A percentile compares a stretch with the other conserved stretches of the same genome.
These are phyloP conservation scores for Lagocephalus sceleratus DNA, from an alignment of 2,797 vertebrate genomes.

Conservation along the genomic window DNA sequence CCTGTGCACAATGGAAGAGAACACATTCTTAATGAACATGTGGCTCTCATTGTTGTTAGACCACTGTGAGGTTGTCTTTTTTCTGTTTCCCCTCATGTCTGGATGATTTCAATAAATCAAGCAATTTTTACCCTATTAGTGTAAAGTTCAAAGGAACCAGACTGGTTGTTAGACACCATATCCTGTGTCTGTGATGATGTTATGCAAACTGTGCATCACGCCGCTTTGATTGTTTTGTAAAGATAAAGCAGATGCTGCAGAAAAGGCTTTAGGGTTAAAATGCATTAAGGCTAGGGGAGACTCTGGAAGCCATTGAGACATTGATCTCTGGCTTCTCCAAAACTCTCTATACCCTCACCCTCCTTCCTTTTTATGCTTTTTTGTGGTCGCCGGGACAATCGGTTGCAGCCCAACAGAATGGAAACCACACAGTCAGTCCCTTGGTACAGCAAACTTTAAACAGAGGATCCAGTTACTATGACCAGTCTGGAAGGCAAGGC, in stretches of 20 bases:
- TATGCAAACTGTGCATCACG: slow-evolving; percentile 36
- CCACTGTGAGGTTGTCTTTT: slow-evolving; percentile 39
- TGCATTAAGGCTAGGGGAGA: slow-evolving; percentile 40
- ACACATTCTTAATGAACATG: slow-evolving; percentile 43
- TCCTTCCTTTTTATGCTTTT: slow-evolving; percentile 64
- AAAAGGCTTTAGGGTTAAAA: slow-evolving; percentile 49
- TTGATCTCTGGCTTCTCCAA: slow-evolving; percentile 55
- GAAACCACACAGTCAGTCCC: slow-evolving; percentile 68
- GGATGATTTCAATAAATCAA: slow-evolving; percentile 49
- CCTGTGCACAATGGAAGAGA: slow-evolving; percentile 25
- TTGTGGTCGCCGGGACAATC: slow-evolving; percentile 76
- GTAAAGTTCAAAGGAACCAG: slow-evolving; percentile 38
- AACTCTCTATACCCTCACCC: slow-evolving; percentile 54
- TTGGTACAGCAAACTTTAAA: slow-evolving; percentile 70
- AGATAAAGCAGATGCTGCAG: slow-evolving; percentile 43
- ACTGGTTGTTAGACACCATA: slow-evolving; percentile 38
- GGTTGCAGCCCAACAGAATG: slow-evolving; percentile 71
- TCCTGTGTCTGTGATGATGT: slow-evolving; percentile 37
- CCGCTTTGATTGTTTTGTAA: slow-evolving; percentile 35
- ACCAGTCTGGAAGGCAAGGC: slow-evolving; percentile 51
- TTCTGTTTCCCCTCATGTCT: slow-evolving; percentile 53
- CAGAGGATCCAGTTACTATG: slow-evolving; percentile 70
- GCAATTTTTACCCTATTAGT: slow-evolving; percentile 30
- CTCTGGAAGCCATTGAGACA: slow-evolving; percentile 66
- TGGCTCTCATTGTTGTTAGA: slow-evolving; percentile 45